Conservation (phyloP, 2,113 vertebrate species). For the Delphinus delphis region DNA sequence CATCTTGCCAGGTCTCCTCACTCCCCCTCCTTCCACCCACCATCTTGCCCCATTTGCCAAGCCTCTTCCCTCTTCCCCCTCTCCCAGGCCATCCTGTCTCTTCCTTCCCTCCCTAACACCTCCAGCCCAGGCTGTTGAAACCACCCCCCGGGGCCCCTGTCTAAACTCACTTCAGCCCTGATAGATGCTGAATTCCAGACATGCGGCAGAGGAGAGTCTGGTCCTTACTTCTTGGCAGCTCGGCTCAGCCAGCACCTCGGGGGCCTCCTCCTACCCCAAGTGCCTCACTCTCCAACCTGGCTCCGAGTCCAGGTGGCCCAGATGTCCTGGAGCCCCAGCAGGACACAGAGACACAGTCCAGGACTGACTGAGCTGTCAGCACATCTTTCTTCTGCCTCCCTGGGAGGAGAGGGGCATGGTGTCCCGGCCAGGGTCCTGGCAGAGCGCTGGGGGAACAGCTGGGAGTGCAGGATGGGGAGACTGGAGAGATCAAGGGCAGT, state of each 20-base stretch:
- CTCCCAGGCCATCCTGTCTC: background rate
- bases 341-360: conserved; percentile 71
- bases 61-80: background rate
- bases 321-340: conserved; percentile 70
- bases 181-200: conserved; percentile 44
- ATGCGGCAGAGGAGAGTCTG: conserved; percentile 1
- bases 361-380: conserved; percentile 70
- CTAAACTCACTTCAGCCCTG: conserved; percentile 23
- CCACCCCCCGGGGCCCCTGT: background rate
- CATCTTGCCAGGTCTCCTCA: too few species aligned
- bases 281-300: conserved; percentile 55
- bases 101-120: background rate
- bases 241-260: conserved; percentile 45
- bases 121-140: background rate
- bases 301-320: conserved; percentile 71
- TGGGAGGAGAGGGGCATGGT: background rate
- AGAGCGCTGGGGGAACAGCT: background rate
- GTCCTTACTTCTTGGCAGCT: conserved; percentile 66
- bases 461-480: background rate
- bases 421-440: background rate
- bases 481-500: background rate
- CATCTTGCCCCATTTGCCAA: background rate
- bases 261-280: background rate
- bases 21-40: too few species aligned
- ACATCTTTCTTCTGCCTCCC: conserved; percentile 53